phyloP scores from a whole-genome alignment of 2,888 invertebrate species.

The Lagria hirta region DNA sequence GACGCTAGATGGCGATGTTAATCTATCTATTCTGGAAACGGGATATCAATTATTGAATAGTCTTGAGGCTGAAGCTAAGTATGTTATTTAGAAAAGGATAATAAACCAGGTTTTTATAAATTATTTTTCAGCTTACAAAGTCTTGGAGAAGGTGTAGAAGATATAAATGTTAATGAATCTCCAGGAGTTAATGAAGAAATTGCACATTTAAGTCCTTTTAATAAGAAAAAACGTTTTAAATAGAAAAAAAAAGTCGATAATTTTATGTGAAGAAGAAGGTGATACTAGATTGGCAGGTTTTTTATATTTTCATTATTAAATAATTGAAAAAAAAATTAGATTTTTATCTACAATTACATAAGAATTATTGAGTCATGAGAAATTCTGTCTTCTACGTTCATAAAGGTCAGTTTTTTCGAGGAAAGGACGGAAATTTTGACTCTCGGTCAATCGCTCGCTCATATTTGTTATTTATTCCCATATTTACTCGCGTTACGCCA shows the following conservation, averaged over 20 bases:
- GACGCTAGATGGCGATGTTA: constrained; percentile 43
- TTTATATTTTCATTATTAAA: no score
- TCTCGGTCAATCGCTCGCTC: no score
- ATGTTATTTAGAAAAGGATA: constrained; percentile 8
- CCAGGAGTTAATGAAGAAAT: constrained; percentile 33
- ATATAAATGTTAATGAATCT: constrained; percentile 34
- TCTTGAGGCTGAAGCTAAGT: constrained; percentile 46
- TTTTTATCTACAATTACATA: no score
- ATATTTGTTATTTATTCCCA: no score
- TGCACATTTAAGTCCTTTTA: constrained; percentile 31
- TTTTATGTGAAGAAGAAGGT: no score
- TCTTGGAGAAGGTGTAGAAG: constrained; percentile 36
- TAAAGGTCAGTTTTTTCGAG: no score
- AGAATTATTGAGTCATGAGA: no score
- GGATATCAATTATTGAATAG: constrained; percentile 48
- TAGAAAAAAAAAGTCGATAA: constrained; percentile 23
- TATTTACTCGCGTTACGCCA: no score
- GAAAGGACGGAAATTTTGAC: no score
- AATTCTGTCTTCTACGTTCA: no score
- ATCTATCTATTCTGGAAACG: constrained; percentile 43
- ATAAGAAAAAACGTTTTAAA: constrained; percentile 39
- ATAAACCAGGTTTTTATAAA: constrained; percentile 3
- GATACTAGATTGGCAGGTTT: no score
- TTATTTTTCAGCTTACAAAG: constrained; percentile 33
- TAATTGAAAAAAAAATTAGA: no score